These are phyloP conservation scores for Galendromus occidentalis DNA, from an alignment of 1,140 invertebrate species.

Conservation along the genomic window DNA sequence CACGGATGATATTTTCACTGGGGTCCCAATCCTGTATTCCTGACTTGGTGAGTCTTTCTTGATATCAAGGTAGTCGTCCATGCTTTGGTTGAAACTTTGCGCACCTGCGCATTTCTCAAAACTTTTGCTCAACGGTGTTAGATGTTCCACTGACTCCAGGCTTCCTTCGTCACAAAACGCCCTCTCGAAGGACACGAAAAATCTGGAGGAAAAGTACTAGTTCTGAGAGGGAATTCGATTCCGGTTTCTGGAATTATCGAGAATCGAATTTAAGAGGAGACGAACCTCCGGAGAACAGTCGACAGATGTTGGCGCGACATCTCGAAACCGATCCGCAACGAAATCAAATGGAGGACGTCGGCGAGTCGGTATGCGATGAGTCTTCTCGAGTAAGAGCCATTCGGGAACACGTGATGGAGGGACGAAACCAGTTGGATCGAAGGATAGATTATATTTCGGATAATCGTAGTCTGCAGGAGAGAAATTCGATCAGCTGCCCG, in stretches of 20 bases:
- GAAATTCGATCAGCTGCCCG: too few species aligned
- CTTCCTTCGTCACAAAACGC: neutral
- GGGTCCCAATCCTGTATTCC: conserved; percentile 27
- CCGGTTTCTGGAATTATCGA: too few species aligned
- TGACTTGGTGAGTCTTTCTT: conserved; percentile 24
- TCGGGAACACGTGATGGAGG: conserved; percentile 51
- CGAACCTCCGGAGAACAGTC: conserved; percentile 48
- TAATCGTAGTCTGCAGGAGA: conserved; percentile 44
- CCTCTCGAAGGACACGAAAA: conserved; percentile 6
- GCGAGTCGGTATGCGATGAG: conserved; percentile 55
- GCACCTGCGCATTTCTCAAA: neutral
- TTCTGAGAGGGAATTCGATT: too few species aligned
- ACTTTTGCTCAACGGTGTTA: neutral
- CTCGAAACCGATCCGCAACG: conserved; percentile 54
- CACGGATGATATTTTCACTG: conserved; percentile 19
- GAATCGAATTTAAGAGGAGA: conserved; percentile 72
- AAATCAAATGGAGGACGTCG: conserved; percentile 53
- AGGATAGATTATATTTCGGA: conserved; percentile 55
- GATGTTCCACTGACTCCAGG: neutral
- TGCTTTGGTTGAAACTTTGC: conserved; percentile 13
- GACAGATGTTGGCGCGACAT: conserved; percentile 59
- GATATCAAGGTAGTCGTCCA: conserved; percentile 21
- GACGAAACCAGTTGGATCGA: conserved; percentile 36
- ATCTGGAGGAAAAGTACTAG: neutral
- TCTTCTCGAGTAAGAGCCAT: conserved; percentile 45